These are phyloP conservation scores for Rhinopomastus cyanomelas DNA, from an alignment of 2,113 vertebrate species.

Conservation along the genomic window DNA sequence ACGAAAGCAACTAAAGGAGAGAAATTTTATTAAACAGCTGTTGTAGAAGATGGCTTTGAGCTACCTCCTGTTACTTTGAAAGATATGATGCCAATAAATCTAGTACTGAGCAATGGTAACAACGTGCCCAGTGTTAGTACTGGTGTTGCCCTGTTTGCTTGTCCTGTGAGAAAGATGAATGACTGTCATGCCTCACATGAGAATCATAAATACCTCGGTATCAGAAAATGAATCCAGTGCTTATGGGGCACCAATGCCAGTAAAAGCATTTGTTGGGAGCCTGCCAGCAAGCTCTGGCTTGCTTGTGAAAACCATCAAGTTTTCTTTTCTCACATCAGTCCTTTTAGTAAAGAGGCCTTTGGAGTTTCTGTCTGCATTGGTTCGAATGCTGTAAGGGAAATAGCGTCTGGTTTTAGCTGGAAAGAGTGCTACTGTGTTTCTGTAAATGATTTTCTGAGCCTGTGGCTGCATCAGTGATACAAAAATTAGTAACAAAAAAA, in stretches of 20 bases:
- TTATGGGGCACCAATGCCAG: conserved; percentile 43
- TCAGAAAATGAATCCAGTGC: conserved; percentile 30
- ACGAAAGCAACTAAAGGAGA: conserved; percentile 25
- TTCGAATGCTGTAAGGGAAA: not conserved
- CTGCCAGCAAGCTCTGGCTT: not conserved
- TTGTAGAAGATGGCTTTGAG: conserved; percentile 31
- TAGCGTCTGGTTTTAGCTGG: not conserved
- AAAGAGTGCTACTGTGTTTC: not conserved
- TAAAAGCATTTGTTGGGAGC: conserved; percentile 16
- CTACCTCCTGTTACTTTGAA: conserved; percentile 54
- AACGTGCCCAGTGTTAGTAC: not conserved
- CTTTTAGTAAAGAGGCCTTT: conserved; percentile 37
- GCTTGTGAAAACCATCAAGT: not conserved
- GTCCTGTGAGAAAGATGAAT: conserved; percentile 50
- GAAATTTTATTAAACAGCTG: conserved; percentile 43
- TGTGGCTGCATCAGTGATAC: not conserved
- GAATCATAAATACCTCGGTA: conserved; percentile 54
- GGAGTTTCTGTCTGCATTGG: not conserved
- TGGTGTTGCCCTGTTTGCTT: conserved; percentile 44
- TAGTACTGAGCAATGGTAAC: conserved; percentile 25
- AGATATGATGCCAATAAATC: conserved; percentile 54
- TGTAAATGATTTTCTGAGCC: not conserved
- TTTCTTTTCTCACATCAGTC: conserved; percentile 21
- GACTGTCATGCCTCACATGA: conserved; percentile 20
- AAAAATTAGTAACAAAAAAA: not conserved